A percentile compares a stretch with the other conserved stretches of the same genome.
Evolutionary conservation across 1,140 invertebrate species (phyloP).

Genomic region (Colletes gigas): DNA sequence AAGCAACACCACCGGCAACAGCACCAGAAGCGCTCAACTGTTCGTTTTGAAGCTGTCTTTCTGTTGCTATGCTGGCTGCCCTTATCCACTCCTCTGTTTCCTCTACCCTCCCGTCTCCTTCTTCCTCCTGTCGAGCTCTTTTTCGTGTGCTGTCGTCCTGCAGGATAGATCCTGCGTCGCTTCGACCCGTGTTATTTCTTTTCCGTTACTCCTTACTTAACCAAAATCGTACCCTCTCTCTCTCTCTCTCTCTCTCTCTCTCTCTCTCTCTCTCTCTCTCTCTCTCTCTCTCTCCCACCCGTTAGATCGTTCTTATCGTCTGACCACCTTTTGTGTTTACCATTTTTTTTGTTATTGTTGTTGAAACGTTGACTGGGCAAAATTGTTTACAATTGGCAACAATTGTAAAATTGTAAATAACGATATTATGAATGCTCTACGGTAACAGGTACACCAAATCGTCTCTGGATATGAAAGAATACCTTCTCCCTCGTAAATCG

Average conservation of each 20-base stretch:
- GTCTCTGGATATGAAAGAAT: too few relatives aligned
- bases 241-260: too few relatives aligned
- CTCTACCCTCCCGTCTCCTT: conserved; percentile 46
- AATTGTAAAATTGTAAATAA: too few relatives aligned
- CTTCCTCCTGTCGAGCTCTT: conserved; percentile 36
- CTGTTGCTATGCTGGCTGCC: conserved; percentile 79
- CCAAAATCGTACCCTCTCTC: conserved; percentile 14
- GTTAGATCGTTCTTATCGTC: too few relatives aligned
- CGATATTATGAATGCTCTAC: too few relatives aligned
- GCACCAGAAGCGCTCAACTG: conserved; percentile 63
- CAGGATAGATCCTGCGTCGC: conserved; percentile 65
- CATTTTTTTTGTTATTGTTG: too few relatives aligned
- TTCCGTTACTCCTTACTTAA: not conserved
- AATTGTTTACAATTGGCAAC: too few relatives aligned
- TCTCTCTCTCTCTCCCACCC: not conserved
- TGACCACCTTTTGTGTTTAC: too few relatives aligned
- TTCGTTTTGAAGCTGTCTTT: conserved; percentile 77
- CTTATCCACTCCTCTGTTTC: conserved; percentile 58
- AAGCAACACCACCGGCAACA: conserved; percentile 60
- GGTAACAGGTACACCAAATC: too few relatives aligned
- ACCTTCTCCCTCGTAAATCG: too few relatives aligned
- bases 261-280: not conserved
- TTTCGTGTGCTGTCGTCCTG: conserved; percentile 65
- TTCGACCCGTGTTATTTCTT: conserved; percentile 23
- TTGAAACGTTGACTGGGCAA: too few relatives aligned